Conservation (phyloP, 2,113 vertebrate genomes). For the Cricetomys ansorgei region DNA sequence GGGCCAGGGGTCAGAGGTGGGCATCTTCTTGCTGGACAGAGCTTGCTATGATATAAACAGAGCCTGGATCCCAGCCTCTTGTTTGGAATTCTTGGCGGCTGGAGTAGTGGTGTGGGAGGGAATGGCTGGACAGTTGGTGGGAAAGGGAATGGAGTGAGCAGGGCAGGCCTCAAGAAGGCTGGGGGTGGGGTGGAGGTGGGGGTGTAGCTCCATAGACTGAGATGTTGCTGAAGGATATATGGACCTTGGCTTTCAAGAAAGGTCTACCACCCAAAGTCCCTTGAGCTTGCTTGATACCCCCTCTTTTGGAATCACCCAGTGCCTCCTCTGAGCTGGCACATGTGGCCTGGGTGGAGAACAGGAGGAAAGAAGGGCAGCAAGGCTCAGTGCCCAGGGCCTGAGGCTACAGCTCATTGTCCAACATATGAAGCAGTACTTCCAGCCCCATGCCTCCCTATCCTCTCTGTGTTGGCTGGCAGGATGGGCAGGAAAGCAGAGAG, state of each 20-base stretch:
- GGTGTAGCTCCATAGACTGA: background rate
- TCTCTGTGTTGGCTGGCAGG: background rate
- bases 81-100: constrained; percentile 76
- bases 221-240: background rate
- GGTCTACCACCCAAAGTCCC: background rate
- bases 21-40: constrained; percentile 76
- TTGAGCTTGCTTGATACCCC: background rate
- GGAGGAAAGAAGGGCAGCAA: background rate
- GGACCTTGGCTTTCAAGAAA: background rate
- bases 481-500: no score
- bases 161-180: background rate
- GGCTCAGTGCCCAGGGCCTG: background rate
- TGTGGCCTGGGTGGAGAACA: background rate
- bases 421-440: background rate
- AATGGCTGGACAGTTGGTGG: background rate
- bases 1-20: constrained; percentile 75
- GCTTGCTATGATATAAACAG: constrained; percentile 75
- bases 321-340: background rate
- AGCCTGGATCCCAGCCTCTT: constrained; percentile 68
- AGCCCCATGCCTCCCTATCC: background rate
- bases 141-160: background rate
- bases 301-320: background rate
- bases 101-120: background rate
- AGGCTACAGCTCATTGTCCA: background rate
- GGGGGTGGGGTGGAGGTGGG: background rate